phyloP scores from a whole-genome alignment of 2,888 invertebrate genomes.

The Psylliodes chrysocephalus region DNA sequence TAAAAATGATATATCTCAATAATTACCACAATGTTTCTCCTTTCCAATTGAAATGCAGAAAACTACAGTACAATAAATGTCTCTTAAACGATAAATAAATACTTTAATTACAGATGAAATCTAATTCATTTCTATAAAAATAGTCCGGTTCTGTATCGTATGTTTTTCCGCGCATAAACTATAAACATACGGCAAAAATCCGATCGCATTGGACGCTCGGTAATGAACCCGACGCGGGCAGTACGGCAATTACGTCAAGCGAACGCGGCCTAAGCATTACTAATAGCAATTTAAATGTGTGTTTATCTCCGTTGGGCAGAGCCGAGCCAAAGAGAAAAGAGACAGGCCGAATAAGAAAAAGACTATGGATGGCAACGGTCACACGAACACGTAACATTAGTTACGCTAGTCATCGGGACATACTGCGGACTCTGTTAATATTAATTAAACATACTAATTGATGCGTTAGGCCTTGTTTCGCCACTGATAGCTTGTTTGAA shows the following conservation, averaged over 20 bases:
- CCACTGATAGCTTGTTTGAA: slow-evolving; percentile 2
- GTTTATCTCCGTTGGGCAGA: slow-evolving; percentile 43
- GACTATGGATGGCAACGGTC: slow-evolving; percentile 15
- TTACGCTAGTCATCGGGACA: slow-evolving; percentile 42
- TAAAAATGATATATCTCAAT: no score
- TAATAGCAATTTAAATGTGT: slow-evolving; percentile 52
- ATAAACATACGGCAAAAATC: slow-evolving; percentile 1
- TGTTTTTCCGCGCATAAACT: background rate
- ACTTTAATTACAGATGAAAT: no score
- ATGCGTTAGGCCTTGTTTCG: slow-evolving; percentile 35
- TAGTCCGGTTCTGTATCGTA: background rate
- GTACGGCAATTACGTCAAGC: slow-evolving; percentile 51
- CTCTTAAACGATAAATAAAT: no score
- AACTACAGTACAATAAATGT: no score
- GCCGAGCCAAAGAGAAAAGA: background rate
- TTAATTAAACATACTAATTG: slow-evolving; percentile 47
- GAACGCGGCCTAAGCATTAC: slow-evolving; percentile 49
- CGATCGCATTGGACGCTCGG: slow-evolving; percentile 12
- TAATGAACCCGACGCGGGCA: slow-evolving; percentile 45
- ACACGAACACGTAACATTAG: slow-evolving; percentile 49
- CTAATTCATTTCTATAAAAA: background rate
- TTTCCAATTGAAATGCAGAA: no score
- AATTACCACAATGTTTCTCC: no score
- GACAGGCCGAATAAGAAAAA: no score
- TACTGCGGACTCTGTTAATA: slow-evolving; percentile 28